A percentile compares a stretch with the other conserved stretches of the same genome.
Evolutionary conservation across 2,113 vertebrate species (phyloP).

Genomic region (Sapayoa aenigma): DNA sequence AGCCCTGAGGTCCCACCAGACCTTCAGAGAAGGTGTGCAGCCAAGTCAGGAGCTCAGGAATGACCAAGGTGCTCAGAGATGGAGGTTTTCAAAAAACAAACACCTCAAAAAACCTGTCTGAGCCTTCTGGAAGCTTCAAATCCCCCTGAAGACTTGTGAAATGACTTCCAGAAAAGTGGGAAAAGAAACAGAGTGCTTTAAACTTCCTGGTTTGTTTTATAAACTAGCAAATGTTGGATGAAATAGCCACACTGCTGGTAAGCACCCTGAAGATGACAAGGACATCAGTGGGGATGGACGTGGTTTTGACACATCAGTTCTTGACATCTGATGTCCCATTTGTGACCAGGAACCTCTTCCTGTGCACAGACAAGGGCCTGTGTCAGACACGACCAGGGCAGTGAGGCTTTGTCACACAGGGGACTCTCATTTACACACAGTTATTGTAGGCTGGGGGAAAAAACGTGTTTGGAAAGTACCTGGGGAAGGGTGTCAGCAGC

Average conservation of each 20-base stretch:
- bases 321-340: background rate
- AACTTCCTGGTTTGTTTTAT: background rate
- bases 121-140: background rate
- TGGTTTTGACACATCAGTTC: background rate
- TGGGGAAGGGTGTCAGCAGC: background rate
- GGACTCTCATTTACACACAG: background rate
- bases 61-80: background rate
- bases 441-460: background rate
- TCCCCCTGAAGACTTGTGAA: background rate
- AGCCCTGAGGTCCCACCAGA: background rate
- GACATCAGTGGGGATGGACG: background rate
- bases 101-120: background rate
- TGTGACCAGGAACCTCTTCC: background rate
- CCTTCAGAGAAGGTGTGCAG: background rate
- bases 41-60: background rate
- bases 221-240: background rate
- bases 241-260: background rate
- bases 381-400: background rate
- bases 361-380: background rate
- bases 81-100: background rate
- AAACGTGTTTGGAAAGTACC: background rate
- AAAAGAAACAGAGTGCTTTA: background rate
- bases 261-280: background rate
- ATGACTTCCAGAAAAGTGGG: background rate
- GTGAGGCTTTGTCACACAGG: background rate